Percentiles rank a stretch among this genome's conserved stretches.
These are phyloP conservation scores for Eumeta japonica DNA, from an alignment of 1,140 invertebrate genomes.

Conservation along the genomic window DNA sequence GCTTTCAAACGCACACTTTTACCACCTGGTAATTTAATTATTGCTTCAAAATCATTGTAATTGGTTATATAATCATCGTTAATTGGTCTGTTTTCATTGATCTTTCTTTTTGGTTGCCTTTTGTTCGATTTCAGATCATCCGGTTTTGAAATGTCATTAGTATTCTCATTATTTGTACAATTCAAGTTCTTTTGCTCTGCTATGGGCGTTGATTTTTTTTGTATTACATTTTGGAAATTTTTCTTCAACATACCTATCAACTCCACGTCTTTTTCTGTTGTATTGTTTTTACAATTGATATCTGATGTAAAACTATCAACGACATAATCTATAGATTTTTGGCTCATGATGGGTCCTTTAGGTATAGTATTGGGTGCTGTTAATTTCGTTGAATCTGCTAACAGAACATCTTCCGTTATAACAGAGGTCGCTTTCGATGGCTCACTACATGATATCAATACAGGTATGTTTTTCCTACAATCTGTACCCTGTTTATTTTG, in stretches of 20 bases:
- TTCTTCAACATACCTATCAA: constrained; percentile 7
- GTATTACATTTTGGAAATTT: constrained; percentile 9
- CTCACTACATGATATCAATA: too few relatives aligned
- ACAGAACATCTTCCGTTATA: constrained; percentile 15
- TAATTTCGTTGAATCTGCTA: constrained; percentile 14
- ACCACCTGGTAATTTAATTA: constrained; percentile 36
- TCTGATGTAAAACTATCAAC: constrained; percentile 40
- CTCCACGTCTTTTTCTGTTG: constrained; percentile 1
- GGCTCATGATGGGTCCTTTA: constrained; percentile 47
- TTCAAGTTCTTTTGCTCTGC: too few relatives aligned
- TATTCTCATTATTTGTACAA: too few relatives aligned
- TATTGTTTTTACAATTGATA: constrained; percentile 15
- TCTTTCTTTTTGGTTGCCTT: constrained; percentile 1
- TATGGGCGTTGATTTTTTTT: background rate
- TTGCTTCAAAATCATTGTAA: constrained; percentile 33
- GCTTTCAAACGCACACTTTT: constrained; percentile 36
- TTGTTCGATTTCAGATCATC: constrained; percentile 4
- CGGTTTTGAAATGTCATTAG: too few relatives aligned
- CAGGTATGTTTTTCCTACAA: too few relatives aligned
- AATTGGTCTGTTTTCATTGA: background rate
- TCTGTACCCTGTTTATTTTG: too few relatives aligned
- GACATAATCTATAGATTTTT: constrained; percentile 40
- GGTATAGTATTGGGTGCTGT: constrained; percentile 19
- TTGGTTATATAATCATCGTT: background rate
- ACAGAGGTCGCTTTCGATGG: constrained; percentile 21